phyloP scores from a whole-genome alignment of 2,888 invertebrate species.

The Drosophila planitibia region DNA sequence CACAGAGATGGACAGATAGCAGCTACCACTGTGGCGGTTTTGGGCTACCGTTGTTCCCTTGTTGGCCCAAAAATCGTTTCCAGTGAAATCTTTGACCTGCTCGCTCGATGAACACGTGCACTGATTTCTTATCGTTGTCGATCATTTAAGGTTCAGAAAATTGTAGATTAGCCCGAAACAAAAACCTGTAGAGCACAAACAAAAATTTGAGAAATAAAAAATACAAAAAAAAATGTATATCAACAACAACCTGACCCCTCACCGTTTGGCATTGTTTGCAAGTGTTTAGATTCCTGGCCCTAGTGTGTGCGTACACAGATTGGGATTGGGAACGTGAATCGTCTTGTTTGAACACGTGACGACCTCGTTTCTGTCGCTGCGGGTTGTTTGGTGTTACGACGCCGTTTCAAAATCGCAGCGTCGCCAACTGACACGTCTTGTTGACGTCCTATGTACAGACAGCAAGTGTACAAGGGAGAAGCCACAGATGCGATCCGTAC shows the following conservation, averaged over 20 bases:
- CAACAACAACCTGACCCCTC: slow-evolving; percentile 73
- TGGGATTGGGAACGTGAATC: slow-evolving; percentile 40
- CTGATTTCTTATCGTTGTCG: slow-evolving; percentile 72
- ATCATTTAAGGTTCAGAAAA: slow-evolving; percentile 69
- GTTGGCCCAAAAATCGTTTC: slow-evolving; percentile 49
- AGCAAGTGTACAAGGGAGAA: slow-evolving; percentile 45
- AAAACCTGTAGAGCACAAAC: slow-evolving; percentile 37
- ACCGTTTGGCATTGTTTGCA: slow-evolving; percentile 57
- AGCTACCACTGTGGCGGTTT: slow-evolving; percentile 56
- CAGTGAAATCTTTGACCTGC: slow-evolving; percentile 60
- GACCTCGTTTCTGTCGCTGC: slow-evolving; percentile 71
- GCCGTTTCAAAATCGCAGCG: slow-evolving; percentile 52
- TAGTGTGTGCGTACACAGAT: slow-evolving; percentile 51
- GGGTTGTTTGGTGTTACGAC: slow-evolving; percentile 54
- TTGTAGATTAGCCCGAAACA: slow-evolving; percentile 65
- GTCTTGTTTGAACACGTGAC: slow-evolving; percentile 77
- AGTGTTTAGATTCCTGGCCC: slow-evolving; percentile 54
- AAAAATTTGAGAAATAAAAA: slow-evolving; percentile 35
- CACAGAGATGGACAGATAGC: slow-evolving; percentile 47
- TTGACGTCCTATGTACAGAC: slow-evolving; percentile 32
- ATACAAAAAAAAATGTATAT: slow-evolving; percentile 47
- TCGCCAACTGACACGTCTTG: slow-evolving; percentile 62
- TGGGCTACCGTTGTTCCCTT: slow-evolving; percentile 66
- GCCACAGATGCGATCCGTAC: slow-evolving; percentile 19
- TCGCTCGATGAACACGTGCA: slow-evolving; percentile 70